Conservation (phyloP, 2,113 vertebrate species). For the Vireo altiloquus region DNA sequence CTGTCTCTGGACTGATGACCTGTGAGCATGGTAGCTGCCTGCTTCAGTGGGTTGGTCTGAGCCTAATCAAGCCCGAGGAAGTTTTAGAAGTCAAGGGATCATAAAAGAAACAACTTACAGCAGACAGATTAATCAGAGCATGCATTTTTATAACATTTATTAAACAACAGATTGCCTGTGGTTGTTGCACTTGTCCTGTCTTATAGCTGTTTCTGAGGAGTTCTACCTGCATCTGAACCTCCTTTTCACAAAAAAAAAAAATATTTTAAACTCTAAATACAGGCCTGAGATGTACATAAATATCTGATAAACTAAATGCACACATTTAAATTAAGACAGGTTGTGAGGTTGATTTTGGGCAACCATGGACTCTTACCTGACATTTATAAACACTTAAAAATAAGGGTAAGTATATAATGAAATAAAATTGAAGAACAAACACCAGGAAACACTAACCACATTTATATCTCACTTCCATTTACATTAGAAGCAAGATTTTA, state of each 20-base stretch:
- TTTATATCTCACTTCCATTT: not conserved
- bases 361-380: not conserved
- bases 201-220: not conserved
- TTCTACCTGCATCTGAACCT: not conserved
- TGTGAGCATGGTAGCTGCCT: not conserved
- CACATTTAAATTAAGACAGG: not conserved
- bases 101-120: not conserved
- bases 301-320: not conserved
- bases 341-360: not conserved
- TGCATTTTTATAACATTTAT: not conserved
- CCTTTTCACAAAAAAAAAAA: not conserved
- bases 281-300: not conserved
- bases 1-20: not conserved
- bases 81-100: not conserved
- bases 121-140: not conserved
- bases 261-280: not conserved
- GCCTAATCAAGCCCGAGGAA: not conserved
- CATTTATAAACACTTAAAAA: not conserved
- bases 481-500: not conserved
- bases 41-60: not conserved
- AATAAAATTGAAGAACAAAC: not conserved
- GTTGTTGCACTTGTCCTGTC: not conserved
- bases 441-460: not conserved
- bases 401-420: not conserved
- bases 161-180: not conserved